Conservation (phyloP, 1,140 invertebrate genomes). For the Cyphomyrmex costatus region DNA sequence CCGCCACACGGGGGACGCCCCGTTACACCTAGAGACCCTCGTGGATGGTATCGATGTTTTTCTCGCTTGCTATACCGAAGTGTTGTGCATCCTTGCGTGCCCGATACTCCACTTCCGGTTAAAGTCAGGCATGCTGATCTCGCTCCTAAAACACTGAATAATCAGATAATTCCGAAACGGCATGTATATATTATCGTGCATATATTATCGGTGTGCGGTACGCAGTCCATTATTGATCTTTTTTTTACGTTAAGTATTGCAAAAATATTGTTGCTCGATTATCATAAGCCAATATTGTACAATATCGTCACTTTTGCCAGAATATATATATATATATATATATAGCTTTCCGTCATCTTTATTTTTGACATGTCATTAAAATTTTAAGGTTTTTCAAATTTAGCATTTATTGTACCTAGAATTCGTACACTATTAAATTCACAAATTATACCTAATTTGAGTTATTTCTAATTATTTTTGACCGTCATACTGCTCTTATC, state of each 20-base stretch:
- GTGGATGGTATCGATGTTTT: slow-evolving; percentile 12
- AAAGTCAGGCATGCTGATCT: neutral
- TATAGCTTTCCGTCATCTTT: neutral
- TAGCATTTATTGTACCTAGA: neutral
- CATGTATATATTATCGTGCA: neutral
- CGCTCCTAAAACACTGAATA: neutral
- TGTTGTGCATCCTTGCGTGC: slow-evolving; percentile 18
- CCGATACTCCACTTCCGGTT: slow-evolving; percentile 25
- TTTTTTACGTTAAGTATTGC: neutral
- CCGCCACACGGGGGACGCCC: slow-evolving; percentile 59
- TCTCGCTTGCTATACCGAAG: neutral
- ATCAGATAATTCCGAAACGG: slow-evolving; percentile 7
- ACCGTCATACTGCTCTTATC: no score
- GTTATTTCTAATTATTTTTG: no score
- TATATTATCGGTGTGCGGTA: neutral
- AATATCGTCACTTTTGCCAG: neutral
- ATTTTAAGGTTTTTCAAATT: neutral
- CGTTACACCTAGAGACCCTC: slow-evolving; percentile 76
- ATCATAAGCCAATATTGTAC: neutral
- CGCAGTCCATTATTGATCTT: neutral
- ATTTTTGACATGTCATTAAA: slow-evolving; percentile 10
- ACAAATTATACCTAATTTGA: no score
- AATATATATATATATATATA: no score
- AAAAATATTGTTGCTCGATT: neutral
- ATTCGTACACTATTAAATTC: neutral